phyloP scores from a whole-genome alignment of 2,888 invertebrate genomes.

The Cosmorhoe ocellata region DNA sequence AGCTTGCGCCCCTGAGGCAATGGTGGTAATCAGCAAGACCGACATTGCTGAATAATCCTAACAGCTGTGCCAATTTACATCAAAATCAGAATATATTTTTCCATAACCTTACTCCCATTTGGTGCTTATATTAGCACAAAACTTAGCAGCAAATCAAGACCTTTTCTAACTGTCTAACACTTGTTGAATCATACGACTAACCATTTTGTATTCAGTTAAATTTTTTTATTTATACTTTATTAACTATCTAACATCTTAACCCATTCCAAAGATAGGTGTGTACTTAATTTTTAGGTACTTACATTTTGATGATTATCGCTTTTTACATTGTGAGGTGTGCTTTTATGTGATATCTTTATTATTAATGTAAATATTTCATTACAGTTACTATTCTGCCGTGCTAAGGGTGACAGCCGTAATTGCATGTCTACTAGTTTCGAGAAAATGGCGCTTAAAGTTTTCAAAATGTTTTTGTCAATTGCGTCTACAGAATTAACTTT shows the following conservation, averaged over 20 bases:
- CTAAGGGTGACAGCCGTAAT: no score
- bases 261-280: slow-evolving; percentile 38
- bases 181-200: slow-evolving; percentile 18
- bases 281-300: slow-evolving; percentile 31
- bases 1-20: no score
- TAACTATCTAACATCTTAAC: slow-evolving; percentile 23
- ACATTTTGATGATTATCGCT: slow-evolving; percentile 46
- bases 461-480: no score
- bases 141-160: slow-evolving; percentile 34
- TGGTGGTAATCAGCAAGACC: no score
- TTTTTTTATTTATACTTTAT: slow-evolving; percentile 6
- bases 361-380: slow-evolving; percentile 74
- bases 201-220: slow-evolving; percentile 7
- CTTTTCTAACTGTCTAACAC: slow-evolving; percentile 24
- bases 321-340: slow-evolving; percentile 70
- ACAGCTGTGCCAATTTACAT: no score
- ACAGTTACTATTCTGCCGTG: slow-evolving; percentile 71
- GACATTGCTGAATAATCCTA: no score
- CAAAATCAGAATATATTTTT: no score
- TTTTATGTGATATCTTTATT: slow-evolving; percentile 77
- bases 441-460: no score
- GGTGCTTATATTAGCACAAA: slow-evolving; percentile 23
- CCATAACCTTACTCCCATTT: no score
- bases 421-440: no score
- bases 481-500: no score